These are phyloP conservation scores for Ceratosolen solmsi DNA, from an alignment of 1,140 invertebrate species.

Conservation along the genomic window DNA sequence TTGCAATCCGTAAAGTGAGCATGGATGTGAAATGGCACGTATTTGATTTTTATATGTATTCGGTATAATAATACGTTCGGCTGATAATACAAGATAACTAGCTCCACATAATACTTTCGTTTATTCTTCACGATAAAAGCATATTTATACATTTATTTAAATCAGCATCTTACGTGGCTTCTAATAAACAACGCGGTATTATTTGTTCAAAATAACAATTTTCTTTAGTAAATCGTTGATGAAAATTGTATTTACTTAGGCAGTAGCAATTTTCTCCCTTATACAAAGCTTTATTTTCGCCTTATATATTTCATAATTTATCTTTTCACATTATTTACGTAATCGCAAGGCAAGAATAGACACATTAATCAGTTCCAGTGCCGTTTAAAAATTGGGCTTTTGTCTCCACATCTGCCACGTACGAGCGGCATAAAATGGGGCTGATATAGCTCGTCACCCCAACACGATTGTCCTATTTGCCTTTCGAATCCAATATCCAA, in stretches of 20 bases:
- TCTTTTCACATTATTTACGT: not conserved
- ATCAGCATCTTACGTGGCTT: no score
- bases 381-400: not conserved
- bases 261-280: no score
- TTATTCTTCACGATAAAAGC: not conserved
- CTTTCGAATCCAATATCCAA: not conserved
- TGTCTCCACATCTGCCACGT: constrained; percentile 13
- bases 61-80: no score
- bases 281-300: no score
- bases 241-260: no score
- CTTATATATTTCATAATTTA: no score
- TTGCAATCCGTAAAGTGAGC: not conserved
- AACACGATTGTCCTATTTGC: not conserved
- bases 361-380: not conserved
- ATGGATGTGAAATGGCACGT: not conserved
- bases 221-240: no score
- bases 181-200: no score
- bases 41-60: no score
- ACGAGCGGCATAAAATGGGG: not conserved
- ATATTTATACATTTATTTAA: no score
- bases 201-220: no score
- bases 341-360: not conserved
- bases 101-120: not conserved
- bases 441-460: not conserved
- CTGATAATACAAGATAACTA: no score